phyloP scores from a whole-genome alignment of 1,140 invertebrate species.

The Drosophila sulfurigaster region DNA sequence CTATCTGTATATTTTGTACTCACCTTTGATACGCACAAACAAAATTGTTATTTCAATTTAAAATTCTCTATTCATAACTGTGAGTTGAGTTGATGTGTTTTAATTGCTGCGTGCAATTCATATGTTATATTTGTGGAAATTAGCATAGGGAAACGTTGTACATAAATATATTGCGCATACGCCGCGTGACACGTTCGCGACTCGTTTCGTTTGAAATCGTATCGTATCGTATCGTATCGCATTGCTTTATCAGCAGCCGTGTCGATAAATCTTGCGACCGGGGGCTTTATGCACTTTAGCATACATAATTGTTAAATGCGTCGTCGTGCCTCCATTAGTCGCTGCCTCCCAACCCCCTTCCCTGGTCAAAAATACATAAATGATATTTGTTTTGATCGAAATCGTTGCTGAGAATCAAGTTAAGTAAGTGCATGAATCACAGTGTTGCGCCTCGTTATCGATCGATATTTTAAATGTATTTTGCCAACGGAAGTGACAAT shows the following conservation, averaged over 20 bases:
- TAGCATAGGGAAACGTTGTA: slow-evolving; percentile 22
- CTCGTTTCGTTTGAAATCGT: background rate
- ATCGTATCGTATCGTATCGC: slow-evolving; percentile 1
- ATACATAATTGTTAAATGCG: slow-evolving; percentile 49
- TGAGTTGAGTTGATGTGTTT: slow-evolving; percentile 7
- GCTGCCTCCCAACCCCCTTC: background rate
- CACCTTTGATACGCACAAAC: background rate
- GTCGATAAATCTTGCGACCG: slow-evolving; percentile 48
- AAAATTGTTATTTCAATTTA: too few relatives aligned
- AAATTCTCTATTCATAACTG: slow-evolving; percentile 3
- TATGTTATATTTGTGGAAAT: slow-evolving; percentile 5
- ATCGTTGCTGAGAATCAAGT: background rate
- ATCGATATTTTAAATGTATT: background rate
- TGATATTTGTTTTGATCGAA: slow-evolving; percentile 3
- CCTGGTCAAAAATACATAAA: background rate
- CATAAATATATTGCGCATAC: slow-evolving; percentile 60
- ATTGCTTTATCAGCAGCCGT: slow-evolving; percentile 36
- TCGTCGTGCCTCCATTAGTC: background rate
- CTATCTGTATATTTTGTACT: slow-evolving; percentile 3
- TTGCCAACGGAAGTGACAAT: slow-evolving; percentile 11
- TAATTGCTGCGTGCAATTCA: slow-evolving; percentile 19
- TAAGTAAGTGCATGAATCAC: slow-evolving; percentile 16
- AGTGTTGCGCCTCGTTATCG: slow-evolving; percentile 14
- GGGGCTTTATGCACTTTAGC: slow-evolving; percentile 21
- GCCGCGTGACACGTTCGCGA: slow-evolving; percentile 52